Base-by-base conservation (phyloP, 2,113 vertebrate genomes). In the Chroicocephalus ridibundus region DNA sequence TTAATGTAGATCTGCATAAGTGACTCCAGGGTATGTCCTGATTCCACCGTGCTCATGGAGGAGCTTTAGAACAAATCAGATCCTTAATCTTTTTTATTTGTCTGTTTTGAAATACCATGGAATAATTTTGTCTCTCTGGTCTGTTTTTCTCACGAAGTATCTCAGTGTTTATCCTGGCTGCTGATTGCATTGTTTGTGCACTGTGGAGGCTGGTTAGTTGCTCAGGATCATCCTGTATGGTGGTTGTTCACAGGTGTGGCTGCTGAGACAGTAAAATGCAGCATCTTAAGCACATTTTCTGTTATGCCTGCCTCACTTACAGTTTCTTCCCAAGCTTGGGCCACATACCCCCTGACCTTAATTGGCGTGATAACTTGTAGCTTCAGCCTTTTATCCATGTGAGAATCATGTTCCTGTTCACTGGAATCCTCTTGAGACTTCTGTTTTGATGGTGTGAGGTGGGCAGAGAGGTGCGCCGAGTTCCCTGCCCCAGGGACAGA, bases 401-500 rank as follows among this genome's bases (percentile, higher is more conserved):
- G 36, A 70, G 38, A 42, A 26, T 54, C 21, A 32, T 91, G 26
- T 26, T 78, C n/a, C 34, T 4, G 0, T 47, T 82, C 34, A 22
- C 38, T 74, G 49, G 29, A 70, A 83, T 93, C 68, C 38, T 29
- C 36, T 34, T 72, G 76, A 81, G 69, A 22, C 21, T 49, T 36
- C 24, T 40, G 0, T 82, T 92, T 76, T 49, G 38, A 46, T 17
- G 64, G 21, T 52, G 8, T 61, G 57, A 62, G 72, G 4, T 6
- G 11, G 15, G 51, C 71, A 66, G 62, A 64, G 64, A 31, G 15
- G 24, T 17, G 27, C 0, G 0, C 34, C 76, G 15, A 3, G 27
- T 46, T 38, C n/a, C 27, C 64, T 44, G 34, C 46, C 22, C 13
- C 0, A 0, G 38, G 51, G 32, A 6, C 0, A 0, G 52, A 7